Percentiles rank a stretch among this genome's conserved stretches.
phyloP scores from a whole-genome alignment of 2,113 vertebrate species.

The Psettodes erumei region DNA sequence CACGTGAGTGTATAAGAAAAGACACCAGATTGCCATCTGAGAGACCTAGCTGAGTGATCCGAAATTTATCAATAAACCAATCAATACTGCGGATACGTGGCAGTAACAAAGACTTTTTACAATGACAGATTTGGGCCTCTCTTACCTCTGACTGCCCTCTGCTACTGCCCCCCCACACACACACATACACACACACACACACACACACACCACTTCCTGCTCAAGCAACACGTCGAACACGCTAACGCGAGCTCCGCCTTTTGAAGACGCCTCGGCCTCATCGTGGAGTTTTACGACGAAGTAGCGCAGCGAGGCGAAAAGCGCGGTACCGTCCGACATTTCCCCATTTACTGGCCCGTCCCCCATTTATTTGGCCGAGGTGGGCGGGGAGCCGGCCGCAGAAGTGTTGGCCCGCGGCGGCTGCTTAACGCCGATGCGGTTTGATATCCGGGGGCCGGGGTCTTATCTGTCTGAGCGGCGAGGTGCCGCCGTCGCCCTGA shows the following conservation, averaged over 20 bases:
- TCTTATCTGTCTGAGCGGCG: constrained; percentile 63
- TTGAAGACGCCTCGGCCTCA: neutral
- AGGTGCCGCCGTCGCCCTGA: constrained; percentile 58
- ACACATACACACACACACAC: too few relatives aligned
- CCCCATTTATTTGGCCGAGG: constrained; percentile 33
- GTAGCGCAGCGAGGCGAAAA: neutral
- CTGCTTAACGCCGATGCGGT: constrained; percentile 73
- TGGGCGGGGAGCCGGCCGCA: constrained; percentile 27
- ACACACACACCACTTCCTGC: neutral
- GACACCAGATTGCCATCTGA: too few relatives aligned
- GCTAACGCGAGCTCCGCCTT: neutral
- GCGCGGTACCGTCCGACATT: constrained; percentile 20
- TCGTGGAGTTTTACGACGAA: constrained; percentile 19
- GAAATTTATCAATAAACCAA: too few relatives aligned
- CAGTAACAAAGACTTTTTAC: neutral
- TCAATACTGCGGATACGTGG: neutral
- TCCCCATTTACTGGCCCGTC: neutral
- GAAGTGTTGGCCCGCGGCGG: constrained; percentile 52
- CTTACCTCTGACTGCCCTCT: constrained; percentile 26
- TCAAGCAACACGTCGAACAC: neutral
- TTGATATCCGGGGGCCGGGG: constrained; percentile 68
- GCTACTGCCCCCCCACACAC: too few relatives aligned
- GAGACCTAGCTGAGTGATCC: too few relatives aligned
- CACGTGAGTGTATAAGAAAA: too few relatives aligned
- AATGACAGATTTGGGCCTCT: neutral